These are phyloP conservation scores for Heliangelus exortis DNA, from an alignment of 2,797 vertebrate genomes.

Conservation along the genomic window DNA sequence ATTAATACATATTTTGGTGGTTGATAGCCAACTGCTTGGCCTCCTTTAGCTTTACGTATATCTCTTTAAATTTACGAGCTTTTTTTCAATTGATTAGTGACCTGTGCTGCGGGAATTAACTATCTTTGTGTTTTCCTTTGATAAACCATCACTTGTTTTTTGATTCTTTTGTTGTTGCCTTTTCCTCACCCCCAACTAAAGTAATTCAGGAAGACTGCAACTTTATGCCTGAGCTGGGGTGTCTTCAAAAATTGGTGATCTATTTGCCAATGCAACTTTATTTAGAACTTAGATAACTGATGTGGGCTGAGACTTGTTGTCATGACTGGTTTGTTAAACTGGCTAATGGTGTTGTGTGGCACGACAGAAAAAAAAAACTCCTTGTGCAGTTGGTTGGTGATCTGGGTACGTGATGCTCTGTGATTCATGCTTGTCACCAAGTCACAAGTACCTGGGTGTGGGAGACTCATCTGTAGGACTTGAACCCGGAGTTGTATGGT, in stretches of 20 bases:
- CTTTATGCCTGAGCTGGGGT: background rate
- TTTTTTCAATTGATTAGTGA: background rate
- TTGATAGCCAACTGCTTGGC: fast-evolving
- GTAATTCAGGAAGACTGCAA: fast-evolving
- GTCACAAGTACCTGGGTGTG: fast-evolving
- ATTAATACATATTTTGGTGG: fast-evolving
- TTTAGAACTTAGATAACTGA: background rate
- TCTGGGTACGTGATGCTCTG: background rate
- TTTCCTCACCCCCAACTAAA: background rate
- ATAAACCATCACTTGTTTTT: fast-evolving
- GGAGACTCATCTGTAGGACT: background rate
- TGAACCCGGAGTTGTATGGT: fast-evolving
- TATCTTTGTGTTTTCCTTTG: fast-evolving
- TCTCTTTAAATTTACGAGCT: too few species aligned
- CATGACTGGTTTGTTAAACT: fast-evolving
- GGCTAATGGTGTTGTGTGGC: background rate
- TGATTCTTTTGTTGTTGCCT: fast-evolving
- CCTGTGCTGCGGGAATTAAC: background rate
- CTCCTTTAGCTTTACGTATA: background rate
- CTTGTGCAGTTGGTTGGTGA: background rate
- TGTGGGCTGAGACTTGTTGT: background rate
- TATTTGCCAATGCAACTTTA: background rate
- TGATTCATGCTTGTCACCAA: too few species aligned
- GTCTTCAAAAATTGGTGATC: background rate
- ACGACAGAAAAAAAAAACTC: fast-evolving